phyloP scores from a whole-genome alignment of 2,888 invertebrate species.

The Pasiphila rectangulata region DNA sequence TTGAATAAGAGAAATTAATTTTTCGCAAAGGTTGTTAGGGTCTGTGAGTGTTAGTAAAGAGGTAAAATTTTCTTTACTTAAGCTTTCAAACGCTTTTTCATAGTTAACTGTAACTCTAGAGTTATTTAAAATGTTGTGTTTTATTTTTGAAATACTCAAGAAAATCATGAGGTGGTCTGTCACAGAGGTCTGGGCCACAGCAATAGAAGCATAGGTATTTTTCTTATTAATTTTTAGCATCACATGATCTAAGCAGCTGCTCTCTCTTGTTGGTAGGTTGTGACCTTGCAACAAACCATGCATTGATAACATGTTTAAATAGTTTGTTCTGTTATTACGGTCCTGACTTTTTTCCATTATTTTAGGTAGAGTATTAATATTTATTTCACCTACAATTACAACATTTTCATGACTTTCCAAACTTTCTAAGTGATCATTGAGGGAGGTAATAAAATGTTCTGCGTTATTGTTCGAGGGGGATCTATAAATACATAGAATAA shows the following conservation, averaged over 20 bases:
- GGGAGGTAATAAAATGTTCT: conserved; percentile 24
- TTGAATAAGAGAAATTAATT: too few relatives aligned
- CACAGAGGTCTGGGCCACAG: conserved; percentile 14
- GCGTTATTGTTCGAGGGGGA: conserved; percentile 31
- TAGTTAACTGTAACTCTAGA: too few relatives aligned
- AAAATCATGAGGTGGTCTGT: conserved; percentile 26
- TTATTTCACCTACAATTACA: conserved; percentile 33
- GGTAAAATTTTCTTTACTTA: too few relatives aligned
- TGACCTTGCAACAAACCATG: conserved; percentile 34
- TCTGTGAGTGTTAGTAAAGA: too few relatives aligned
- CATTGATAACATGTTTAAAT: too few relatives aligned
- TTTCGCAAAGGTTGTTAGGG: too few relatives aligned
- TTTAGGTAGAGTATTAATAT: conserved; percentile 29
- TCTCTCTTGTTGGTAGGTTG: conserved; percentile 28
- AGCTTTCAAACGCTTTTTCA: too few relatives aligned
- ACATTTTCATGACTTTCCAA: conserved; percentile 22
- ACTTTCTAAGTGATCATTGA: conserved; percentile 21
- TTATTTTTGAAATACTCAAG: too few relatives aligned
- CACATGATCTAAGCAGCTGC: conserved; percentile 30
- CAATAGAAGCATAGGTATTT: too few relatives aligned
- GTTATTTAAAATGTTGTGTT: too few relatives aligned
- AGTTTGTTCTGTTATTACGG: too few relatives aligned
- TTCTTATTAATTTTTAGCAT: conserved; percentile 21
- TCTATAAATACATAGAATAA: conserved; percentile 29
- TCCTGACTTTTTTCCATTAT: conserved; percentile 12